Evolutionary conservation across 2,113 vertebrate genomes (phyloP).

Genomic region (Microcebus murinus): DNA sequence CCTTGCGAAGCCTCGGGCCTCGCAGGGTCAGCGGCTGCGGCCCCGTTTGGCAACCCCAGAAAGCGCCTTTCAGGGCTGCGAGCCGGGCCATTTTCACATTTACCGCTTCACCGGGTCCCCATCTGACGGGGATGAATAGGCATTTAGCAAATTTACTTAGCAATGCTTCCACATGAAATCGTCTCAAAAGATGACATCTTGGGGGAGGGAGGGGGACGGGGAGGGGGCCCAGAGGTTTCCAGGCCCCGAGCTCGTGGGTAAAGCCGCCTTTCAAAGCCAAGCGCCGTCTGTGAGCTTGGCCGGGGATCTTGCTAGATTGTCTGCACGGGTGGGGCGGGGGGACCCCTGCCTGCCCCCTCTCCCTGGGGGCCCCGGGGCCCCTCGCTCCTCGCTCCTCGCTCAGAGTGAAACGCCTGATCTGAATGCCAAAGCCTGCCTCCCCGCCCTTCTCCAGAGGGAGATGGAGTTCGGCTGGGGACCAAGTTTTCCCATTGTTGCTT

Average conservation of each 20-base stretch:
- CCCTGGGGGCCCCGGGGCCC: neutral
- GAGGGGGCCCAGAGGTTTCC: conserved; percentile 50
- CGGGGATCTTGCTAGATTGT: conserved; percentile 56
- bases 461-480: neutral
- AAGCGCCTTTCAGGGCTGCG: conserved; percentile 77
- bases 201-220: neutral
- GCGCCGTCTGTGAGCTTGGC: conserved; percentile 56
- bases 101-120: conserved; percentile 82
- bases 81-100: conserved; percentile 87
- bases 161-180: conserved; percentile 89
- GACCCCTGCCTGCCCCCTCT: neutral
- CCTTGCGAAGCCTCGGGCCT: conserved; percentile 51
- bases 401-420: neutral
- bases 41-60: conserved; percentile 81
- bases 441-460: neutral
- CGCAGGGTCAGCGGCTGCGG: conserved; percentile 76
- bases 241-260: conserved; percentile 66
- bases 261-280: conserved; percentile 79
- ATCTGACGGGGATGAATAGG: conserved; percentile 85
- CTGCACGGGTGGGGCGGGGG: neutral
- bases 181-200: conserved; percentile 85
- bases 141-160: conserved; percentile 90
- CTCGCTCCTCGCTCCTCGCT: rapidly evolving
- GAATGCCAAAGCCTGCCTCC: neutral
- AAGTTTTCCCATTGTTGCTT: conserved; percentile 37